Conservation (phyloP, 1,140 invertebrate genomes). For the Octopus bimaculoides region DNA sequence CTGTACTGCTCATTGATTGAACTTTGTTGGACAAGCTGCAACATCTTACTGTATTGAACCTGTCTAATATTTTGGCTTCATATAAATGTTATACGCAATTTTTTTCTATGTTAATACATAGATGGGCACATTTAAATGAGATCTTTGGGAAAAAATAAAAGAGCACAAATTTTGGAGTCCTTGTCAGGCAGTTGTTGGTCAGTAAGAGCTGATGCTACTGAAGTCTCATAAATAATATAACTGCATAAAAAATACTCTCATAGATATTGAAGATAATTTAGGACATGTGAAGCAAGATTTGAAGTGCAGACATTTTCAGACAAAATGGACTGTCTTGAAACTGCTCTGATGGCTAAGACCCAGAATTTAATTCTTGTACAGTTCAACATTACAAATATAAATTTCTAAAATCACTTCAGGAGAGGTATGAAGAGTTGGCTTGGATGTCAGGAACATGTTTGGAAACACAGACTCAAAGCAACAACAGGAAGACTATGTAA, state of each 20-base stretch:
- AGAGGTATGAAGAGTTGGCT: no score
- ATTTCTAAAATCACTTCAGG: neutral
- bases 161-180: conserved; percentile 8
- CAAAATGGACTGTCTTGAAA: conserved; percentile 18
- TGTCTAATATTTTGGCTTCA: conserved; percentile 5
- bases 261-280: conserved; percentile 12
- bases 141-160: neutral
- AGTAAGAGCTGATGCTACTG: conserved; percentile 16
- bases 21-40: neutral
- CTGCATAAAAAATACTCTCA: conserved; percentile 4
- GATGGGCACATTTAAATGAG: neutral
- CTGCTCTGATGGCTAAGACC: neutral
- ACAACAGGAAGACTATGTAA: neutral
- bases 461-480: conserved; percentile 8
- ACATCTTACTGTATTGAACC: neutral
- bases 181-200: conserved; percentile 18
- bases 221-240: no score
- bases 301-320: conserved; percentile 4
- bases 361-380: conserved; percentile 12
- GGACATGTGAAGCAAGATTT: conserved; percentile 7
- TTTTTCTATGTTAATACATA: conserved; percentile 4
- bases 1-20: neutral
- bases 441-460: conserved; percentile 4
- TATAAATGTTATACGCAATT: neutral
- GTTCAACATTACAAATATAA: conserved; percentile 12